These are phyloP conservation scores for Hemicentrotus pulcherrimus DNA, from an alignment of 35 echinoderm and acorn worm species.

Conservation along the genomic window DNA sequence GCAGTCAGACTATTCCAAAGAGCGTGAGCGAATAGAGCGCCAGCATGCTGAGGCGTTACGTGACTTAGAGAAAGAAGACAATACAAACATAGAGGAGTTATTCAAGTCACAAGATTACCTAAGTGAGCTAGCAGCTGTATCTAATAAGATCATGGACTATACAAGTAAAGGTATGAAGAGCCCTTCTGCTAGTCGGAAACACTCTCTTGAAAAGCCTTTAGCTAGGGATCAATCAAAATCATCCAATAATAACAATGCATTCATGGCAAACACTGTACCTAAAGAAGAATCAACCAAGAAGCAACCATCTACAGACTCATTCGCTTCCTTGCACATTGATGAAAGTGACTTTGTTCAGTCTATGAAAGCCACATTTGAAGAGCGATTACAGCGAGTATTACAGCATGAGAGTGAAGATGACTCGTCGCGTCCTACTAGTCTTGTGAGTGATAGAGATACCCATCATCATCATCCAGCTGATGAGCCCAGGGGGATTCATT, in stretches of 20 bases:
- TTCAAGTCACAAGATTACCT: conserved; percentile 71
- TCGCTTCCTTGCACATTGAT: conserved; percentile 55
- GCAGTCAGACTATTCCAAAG: conserved; percentile 79
- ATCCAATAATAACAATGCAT: conserved; percentile 81
- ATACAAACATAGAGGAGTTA: conserved; percentile 85
- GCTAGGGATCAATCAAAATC: conserved; percentile 44
- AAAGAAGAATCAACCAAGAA: conserved; percentile 40
- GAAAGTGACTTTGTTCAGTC: conserved; percentile 74
- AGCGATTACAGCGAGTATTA: conserved; percentile 59
- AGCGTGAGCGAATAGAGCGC: conserved; percentile 73
- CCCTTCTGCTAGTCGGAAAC: conserved; percentile 3
- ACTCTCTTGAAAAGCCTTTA: background rate
- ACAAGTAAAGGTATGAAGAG: conserved; percentile 27
- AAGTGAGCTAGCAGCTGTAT: conserved; percentile 71
- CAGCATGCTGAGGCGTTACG: conserved; percentile 76
- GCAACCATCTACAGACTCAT: background rate
- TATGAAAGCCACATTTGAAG: conserved; percentile 79
- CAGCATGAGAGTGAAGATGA: conserved; percentile 70
- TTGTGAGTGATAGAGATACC: background rate
- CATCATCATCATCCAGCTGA: background rate
- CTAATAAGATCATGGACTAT: conserved; percentile 69
- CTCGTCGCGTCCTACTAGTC: conserved; percentile 29
- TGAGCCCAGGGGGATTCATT: conserved; percentile 15
- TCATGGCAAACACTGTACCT: conserved; percentile 21
- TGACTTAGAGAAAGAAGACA: conserved; percentile 90